Base-by-base conservation (phyloP, 2,113 vertebrate genomes). In the Psilopsiagon aurifrons region DNA sequence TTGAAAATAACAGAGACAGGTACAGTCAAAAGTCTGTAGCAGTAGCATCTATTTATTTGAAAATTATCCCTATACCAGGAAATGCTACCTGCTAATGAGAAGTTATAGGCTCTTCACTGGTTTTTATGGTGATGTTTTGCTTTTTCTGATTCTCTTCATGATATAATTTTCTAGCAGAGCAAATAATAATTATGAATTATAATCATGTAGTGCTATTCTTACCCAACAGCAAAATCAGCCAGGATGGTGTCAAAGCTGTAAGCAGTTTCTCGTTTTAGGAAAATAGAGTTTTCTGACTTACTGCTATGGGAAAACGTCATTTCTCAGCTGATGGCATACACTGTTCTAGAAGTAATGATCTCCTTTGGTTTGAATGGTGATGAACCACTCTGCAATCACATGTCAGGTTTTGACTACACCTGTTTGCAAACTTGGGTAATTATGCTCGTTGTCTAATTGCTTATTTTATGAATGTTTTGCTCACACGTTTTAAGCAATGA, bases 401-500 rank as follows among this genome's bases (percentile, higher is more conserved):
- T 94, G 78, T 92, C 35, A 70, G 74, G 31, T 90, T 97, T 96
- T 92, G 83, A 94, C 83, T 82, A 70, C 63, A 91, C 63, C 85
- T 98, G 96, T 97, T 97, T 97, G 86, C 82, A 98, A 97, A 98
- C 97, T 97, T 62, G 49, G 49, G 37, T 97, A 95, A 98, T 98
- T 96, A 94, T 13, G 33, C 69, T 80, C 7, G 29, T 96, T 91
- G 35, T 94, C 85, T 98, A 96, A 97, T 97, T 97, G 94, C 96
- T 94, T 95, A 78, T 96, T 95, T 97, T 96, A 95, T 93, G 76
- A 83, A 83, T 98, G 94, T 93, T 97, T 96, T 84, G 57, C 88
- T 97, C 75, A 67, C 83, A 86, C 81, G 55, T 78, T 98, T 96
- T 86, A 86, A 96, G 92, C 86, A 96, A 70, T 63, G 17, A 76